phyloP scores from a whole-genome alignment of 2,113 vertebrate species.

The Tor tambroides region DNA sequence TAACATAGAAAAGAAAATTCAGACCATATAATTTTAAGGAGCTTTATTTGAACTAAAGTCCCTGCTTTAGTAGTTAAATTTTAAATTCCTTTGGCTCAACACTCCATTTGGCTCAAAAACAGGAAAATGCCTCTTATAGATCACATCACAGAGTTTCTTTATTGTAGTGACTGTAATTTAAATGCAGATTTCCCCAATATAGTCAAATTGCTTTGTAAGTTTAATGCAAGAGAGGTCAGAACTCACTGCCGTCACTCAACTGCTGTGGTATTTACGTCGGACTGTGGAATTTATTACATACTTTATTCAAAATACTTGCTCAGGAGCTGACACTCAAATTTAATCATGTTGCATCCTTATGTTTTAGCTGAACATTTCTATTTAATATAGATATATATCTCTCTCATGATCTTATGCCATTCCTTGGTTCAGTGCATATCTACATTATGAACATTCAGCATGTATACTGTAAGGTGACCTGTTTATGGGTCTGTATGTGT shows the following conservation, averaged over 20 bases:
- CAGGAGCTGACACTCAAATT: constrained; percentile 26
- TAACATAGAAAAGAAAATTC: background rate
- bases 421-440: background rate
- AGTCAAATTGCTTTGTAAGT: constrained; percentile 33
- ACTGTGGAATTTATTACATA: constrained; percentile 33
- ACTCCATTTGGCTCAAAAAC: background rate
- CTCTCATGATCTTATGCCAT: background rate
- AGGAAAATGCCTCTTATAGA: background rate
- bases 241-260: constrained; percentile 4
- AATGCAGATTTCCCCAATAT: constrained; percentile 38
- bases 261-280: constrained; percentile 14
- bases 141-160: constrained; percentile 30
- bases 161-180: constrained; percentile 33
- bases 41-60: background rate
- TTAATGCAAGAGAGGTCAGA: constrained; percentile 19
- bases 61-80: background rate
- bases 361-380: constrained; percentile 2
- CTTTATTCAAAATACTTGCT: constrained; percentile 35
- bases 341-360: constrained; percentile 18
- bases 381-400: background rate
- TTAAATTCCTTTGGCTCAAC: constrained; percentile 8
- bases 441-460: background rate
- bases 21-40: constrained; percentile 1
- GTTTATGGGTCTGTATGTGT: constrained; percentile 33
- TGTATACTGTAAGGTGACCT: constrained; percentile 24